A percentile compares a stretch with the other conserved stretches of the same genome.
Conservation (phyloP, 1,140 invertebrate species). For the Holotrichia oblita region DNA sequence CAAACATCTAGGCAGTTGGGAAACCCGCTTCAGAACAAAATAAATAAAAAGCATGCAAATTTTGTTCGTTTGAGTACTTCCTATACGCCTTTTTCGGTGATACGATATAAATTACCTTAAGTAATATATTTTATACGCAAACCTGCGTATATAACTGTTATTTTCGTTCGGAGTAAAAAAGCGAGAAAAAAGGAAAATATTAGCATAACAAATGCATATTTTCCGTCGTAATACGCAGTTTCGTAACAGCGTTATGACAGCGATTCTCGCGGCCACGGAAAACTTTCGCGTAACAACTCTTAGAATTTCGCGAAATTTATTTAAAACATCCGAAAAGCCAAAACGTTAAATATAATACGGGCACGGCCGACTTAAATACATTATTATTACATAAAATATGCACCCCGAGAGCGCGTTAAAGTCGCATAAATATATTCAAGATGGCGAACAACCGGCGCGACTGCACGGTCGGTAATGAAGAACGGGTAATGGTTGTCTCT, state of each 20-base stretch:
- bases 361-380: not conserved
- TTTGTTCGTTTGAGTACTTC: too few species aligned
- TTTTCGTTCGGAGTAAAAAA: not conserved
- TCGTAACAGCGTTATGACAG: not conserved
- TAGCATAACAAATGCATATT: conserved; percentile 8
- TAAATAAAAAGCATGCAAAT: too few species aligned
- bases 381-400: conserved; percentile 10
- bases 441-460: too few species aligned
- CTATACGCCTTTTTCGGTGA: too few species aligned
- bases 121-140: not conserved
- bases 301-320: not conserved
- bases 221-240: conserved; percentile 1
- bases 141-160: not conserved
- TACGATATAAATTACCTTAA: not conserved
- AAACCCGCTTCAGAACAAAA: too few species aligned
- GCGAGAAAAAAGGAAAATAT: too few species aligned
- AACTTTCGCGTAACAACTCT: too few species aligned
- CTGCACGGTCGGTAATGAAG: not conserved
- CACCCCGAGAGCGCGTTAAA: conserved; percentile 4
- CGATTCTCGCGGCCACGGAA: too few species aligned
- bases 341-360: conserved; percentile 8
- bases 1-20: too few species aligned
- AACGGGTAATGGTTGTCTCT: not conserved
- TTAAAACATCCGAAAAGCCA: conserved; percentile 1
- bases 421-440: not conserved